These are phyloP conservation scores for Callionymus lyra DNA, from an alignment of 2,113 vertebrate species.

Conservation along the genomic window DNA sequence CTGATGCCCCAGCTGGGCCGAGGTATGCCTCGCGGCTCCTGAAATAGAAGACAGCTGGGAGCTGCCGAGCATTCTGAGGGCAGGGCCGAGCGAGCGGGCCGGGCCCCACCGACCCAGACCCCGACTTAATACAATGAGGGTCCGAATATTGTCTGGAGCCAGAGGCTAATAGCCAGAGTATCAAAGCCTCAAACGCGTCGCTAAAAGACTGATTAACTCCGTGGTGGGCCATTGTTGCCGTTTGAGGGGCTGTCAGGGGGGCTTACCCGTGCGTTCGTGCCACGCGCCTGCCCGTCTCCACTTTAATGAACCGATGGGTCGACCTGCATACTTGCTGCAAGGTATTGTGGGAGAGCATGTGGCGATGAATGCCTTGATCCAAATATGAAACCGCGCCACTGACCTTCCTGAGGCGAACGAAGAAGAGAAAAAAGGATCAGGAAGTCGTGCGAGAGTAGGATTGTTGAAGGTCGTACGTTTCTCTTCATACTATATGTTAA, in stretches of 20 bases:
- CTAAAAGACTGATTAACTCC: conserved; percentile 56
- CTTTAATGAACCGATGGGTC: conserved; percentile 37
- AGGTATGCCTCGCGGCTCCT: conserved; percentile 55
- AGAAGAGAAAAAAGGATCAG: too few relatives aligned
- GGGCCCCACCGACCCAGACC: conserved; percentile 44
- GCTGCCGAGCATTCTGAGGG: conserved; percentile 52
- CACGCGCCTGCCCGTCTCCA: conserved; percentile 51
- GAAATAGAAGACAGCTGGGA: conserved; percentile 71
- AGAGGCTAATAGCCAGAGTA: conserved; percentile 45
- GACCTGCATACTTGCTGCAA: conserved; percentile 56
- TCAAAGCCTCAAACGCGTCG: conserved; percentile 27
- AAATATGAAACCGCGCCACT: conserved; percentile 39
- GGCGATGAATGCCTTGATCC: conserved; percentile 56
- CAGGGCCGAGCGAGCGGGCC: conserved; percentile 33
- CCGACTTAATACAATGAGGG: conserved; percentile 56
- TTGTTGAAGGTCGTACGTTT: too few relatives aligned
- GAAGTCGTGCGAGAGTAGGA: too few relatives aligned
- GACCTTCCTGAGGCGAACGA: conserved; percentile 11
- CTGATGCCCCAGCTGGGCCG: conserved; percentile 54
- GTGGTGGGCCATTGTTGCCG: conserved; percentile 27
- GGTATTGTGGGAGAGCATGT: conserved; percentile 48
- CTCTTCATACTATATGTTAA: too few relatives aligned
- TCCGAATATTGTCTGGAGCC: conserved; percentile 59
- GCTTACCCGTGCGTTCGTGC: conserved; percentile 51
- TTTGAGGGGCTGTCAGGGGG: conserved; percentile 22